Percentiles rank a stretch among this genome's conserved stretches.
Evolutionary conservation across 2,797 vertebrate genomes (phyloP).

Genomic region (Podarcis lilfordi): DNA sequence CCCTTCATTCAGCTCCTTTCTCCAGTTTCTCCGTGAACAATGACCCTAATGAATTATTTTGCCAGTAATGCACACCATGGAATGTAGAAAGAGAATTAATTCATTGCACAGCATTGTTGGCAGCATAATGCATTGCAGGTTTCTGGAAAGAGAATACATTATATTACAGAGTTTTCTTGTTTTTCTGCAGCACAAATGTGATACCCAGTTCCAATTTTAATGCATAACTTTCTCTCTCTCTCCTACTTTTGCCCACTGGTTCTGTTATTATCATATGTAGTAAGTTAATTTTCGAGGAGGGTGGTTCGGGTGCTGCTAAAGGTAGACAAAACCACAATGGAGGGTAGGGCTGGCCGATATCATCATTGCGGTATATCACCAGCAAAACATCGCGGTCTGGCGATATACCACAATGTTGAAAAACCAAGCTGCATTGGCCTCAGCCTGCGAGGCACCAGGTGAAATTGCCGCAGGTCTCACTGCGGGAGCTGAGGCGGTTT

Average conservation of each 20-base stretch:
- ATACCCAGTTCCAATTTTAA: neutral
- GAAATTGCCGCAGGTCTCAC: no score
- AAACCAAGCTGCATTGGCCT: no score
- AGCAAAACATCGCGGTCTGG: no score
- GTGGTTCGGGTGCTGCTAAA: neutral
- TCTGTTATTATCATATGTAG: fast-evolving
- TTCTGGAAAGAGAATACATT: neutral
- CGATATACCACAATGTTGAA: no score
- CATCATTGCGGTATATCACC: no score
- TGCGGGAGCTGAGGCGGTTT: no score
- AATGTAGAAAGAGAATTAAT: neutral
- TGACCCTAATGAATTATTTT: neutral
- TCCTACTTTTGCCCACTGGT: neutral
- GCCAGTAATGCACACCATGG: neutral
- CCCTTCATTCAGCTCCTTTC: neutral
- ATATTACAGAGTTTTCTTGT: neutral
- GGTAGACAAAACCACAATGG: neutral
- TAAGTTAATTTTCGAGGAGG: fast-evolving
- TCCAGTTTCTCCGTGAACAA: neutral
- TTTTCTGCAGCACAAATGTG: neutral
- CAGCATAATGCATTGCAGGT: neutral
- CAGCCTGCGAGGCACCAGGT: no score
- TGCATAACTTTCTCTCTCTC: neutral
- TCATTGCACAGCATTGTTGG: neutral
- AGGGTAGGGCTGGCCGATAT: no score